Conservation (phyloP, 2,888 invertebrate species). For the Cephus nigrinus region DNA sequence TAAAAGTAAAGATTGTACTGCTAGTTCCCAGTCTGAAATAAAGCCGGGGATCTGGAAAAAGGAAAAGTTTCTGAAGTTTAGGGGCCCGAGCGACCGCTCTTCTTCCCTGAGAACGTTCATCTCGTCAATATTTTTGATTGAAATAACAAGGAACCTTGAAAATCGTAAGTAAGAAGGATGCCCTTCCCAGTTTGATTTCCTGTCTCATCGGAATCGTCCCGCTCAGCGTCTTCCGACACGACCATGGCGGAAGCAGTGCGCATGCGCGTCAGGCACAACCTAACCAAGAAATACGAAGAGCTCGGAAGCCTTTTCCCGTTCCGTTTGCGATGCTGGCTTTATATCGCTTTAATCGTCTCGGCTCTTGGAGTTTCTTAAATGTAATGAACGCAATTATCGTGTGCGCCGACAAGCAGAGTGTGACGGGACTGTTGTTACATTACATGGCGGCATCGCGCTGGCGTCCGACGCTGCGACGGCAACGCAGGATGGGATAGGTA, state of each 20-base stretch:
- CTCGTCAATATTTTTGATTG: background rate
- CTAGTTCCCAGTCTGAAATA: background rate
- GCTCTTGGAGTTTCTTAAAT: conserved; percentile 50
- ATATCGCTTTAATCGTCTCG: conserved; percentile 7
- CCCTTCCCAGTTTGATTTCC: background rate
- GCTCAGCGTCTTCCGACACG: background rate
- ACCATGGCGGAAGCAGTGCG: background rate
- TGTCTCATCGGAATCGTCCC: background rate
- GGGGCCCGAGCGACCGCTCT: background rate
- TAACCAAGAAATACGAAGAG: background rate
- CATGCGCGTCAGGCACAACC: background rate
- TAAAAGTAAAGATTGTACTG: background rate
- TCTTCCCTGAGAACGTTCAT: background rate
- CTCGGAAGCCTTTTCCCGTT: background rate
- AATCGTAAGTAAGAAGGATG: background rate
- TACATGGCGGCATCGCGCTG: conserved; percentile 35
- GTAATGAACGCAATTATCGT: conserved; percentile 64
- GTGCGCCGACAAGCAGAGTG: conserved; percentile 63
- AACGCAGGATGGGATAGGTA: conserved; percentile 49
- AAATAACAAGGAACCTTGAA: background rate
- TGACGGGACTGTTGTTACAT: conserved; percentile 60
- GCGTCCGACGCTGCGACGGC: conserved; percentile 16
- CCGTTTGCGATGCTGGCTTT: conserved; percentile 1
- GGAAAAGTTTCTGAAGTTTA: background rate
- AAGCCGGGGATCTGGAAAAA: background rate